A percentile compares a stretch with the other conserved stretches of the same genome.
These are phyloP conservation scores for Pterois miles DNA, from an alignment of 2,797 vertebrate genomes.

Conservation along the genomic window DNA sequence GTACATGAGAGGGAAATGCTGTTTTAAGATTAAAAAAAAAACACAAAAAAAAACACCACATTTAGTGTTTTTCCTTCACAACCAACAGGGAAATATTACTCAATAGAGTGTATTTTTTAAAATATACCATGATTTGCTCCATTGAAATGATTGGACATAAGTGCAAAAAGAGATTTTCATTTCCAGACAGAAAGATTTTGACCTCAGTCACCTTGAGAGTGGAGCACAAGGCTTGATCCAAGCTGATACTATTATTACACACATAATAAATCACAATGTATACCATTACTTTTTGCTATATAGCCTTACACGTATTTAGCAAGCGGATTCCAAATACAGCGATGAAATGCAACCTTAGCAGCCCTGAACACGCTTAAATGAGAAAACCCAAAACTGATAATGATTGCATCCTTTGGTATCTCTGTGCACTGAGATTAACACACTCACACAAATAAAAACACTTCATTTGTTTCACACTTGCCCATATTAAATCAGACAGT, in stretches of 20 bases:
- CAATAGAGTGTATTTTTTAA: constrained; percentile 15
- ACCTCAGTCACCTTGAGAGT: constrained; percentile 21
- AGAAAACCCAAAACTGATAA: constrained; percentile 58
- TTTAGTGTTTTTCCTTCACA: not conserved
- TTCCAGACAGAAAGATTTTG: constrained; percentile 21
- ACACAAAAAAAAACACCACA: not conserved
- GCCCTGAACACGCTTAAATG: constrained; percentile 37
- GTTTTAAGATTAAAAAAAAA: not conserved
- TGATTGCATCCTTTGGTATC: constrained; percentile 80
- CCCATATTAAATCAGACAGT: constrained; percentile 61
- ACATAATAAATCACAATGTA: constrained; percentile 30
- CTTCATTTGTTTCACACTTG: constrained; percentile 50
- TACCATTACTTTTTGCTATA: constrained; percentile 18
- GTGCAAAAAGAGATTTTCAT: constrained; percentile 53
- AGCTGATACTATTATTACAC: constrained; percentile 11
- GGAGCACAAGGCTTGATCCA: constrained; percentile 14
- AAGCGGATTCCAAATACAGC: constrained; percentile 38
- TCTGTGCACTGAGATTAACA: constrained; percentile 53
- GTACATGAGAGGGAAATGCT: constrained; percentile 8
- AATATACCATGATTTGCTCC: constrained; percentile 15
- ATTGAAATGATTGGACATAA: constrained; percentile 71
- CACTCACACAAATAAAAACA: constrained; percentile 26
- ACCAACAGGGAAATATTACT: constrained; percentile 8
- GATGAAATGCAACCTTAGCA: constrained; percentile 46
- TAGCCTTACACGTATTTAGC: constrained; percentile 16